Evolutionary conservation across 2,888 invertebrate species (phyloP).

Genomic region (Apamea crenata): DNA sequence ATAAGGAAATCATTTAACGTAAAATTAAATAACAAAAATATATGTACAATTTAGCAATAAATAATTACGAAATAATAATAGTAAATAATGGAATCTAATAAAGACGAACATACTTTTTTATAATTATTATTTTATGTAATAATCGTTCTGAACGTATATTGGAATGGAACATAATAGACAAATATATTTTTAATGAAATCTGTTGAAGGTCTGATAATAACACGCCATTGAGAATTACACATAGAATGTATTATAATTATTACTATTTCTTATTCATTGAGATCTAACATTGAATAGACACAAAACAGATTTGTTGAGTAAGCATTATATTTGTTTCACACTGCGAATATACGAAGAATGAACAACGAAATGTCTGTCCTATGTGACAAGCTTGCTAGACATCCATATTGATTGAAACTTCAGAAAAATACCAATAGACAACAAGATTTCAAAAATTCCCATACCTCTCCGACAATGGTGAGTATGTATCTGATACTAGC

Average conservation of each 20-base stretch:
- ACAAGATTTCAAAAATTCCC: slow-evolving; percentile 58
- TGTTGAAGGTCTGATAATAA: slow-evolving; percentile 61
- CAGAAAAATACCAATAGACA: slow-evolving; percentile 60
- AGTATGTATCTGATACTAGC: slow-evolving; percentile 42
- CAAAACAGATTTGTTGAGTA: slow-evolving; percentile 62
- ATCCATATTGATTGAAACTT: slow-evolving; percentile 54
- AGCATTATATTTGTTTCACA: slow-evolving; percentile 64
- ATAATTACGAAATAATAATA: slow-evolving; percentile 85
- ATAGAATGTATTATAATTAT: slow-evolving; percentile 58
- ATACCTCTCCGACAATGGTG: slow-evolving; percentile 17
- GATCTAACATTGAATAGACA: slow-evolving; percentile 70
- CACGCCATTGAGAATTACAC: slow-evolving; percentile 63
- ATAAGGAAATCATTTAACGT: slow-evolving; percentile 82
- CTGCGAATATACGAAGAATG: slow-evolving; percentile 64
- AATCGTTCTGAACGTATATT: slow-evolving; percentile 75
- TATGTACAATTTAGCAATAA: slow-evolving; percentile 89
- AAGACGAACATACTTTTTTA: slow-evolving; percentile 71
- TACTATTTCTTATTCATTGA: slow-evolving; percentile 68
- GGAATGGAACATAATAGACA: slow-evolving; percentile 78
- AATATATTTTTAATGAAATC: slow-evolving; percentile 55
- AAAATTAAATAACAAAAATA: slow-evolving; percentile 90
- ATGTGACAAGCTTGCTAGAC: slow-evolving; percentile 64
- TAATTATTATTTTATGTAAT: slow-evolving; percentile 65
- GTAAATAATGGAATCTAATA: slow-evolving; percentile 77
- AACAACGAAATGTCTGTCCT: slow-evolving; percentile 54